Percentiles rank a stretch among this genome's conserved stretches.
These are phyloP conservation scores for Tamias sibiricus DNA, from an alignment of 2,113 vertebrate species.

Conservation along the genomic window DNA sequence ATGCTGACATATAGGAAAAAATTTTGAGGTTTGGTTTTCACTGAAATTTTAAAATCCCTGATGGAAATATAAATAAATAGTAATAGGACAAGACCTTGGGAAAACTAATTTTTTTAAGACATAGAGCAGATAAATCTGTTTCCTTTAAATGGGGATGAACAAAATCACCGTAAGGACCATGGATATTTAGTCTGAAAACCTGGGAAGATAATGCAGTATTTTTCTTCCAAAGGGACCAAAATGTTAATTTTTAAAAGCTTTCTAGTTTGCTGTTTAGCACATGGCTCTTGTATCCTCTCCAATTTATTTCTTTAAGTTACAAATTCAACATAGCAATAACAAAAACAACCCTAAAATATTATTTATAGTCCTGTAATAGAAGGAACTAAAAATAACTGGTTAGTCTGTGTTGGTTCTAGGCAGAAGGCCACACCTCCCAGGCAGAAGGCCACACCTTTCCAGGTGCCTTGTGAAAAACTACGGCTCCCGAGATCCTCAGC, in stretches of 20 bases:
- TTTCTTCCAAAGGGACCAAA: slow-evolving; percentile 2
- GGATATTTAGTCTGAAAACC: not conserved
- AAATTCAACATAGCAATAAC: not conserved
- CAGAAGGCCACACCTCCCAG: too few species aligned
- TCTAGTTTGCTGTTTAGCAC: not conserved
- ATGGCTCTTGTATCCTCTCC: not conserved
- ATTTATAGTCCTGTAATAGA: not conserved
- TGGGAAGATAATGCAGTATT: not conserved
- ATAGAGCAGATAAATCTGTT: not conserved
- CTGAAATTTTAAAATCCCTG: not conserved
- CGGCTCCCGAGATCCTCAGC: too few species aligned
- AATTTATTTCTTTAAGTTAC: slow-evolving; percentile 17
- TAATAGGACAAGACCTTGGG: not conserved
- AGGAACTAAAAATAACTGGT: not conserved
- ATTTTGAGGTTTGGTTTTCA: not conserved
- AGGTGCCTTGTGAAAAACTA: too few species aligned
- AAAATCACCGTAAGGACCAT: not conserved
- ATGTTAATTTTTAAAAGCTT: not conserved
- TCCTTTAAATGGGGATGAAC: not conserved
- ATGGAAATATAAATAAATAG: not conserved
- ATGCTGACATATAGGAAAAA: slow-evolving; percentile 29
- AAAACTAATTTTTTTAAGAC: slow-evolving; percentile 18
- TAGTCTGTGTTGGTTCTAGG: too few species aligned
- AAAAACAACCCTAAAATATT: not conserved
- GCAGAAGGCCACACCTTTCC: too few species aligned